These are phyloP conservation scores for Physocephala rufipes DNA, from an alignment of 2,888 invertebrate genomes.

Conservation along the genomic window DNA sequence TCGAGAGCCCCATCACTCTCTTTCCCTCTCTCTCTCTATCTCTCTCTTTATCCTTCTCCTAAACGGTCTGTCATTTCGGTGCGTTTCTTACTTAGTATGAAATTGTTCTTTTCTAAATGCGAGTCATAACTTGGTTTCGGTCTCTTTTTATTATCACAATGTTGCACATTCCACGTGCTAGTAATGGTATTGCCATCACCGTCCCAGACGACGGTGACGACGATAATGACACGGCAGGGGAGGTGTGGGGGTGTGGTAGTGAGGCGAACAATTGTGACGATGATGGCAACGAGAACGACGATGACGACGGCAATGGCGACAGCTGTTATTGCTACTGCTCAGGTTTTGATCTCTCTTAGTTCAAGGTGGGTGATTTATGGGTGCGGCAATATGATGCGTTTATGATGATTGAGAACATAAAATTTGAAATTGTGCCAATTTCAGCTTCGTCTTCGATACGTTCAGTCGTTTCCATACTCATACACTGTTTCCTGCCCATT, in stretches of 20 bases:
- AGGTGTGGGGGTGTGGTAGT: background rate
- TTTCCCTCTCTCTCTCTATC: too few relatives aligned
- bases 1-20: too few relatives aligned
- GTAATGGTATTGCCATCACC: background rate
- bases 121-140: background rate
- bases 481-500: too few relatives aligned
- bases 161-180: slow-evolving; percentile 10
- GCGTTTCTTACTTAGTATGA: background rate
- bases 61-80: too few relatives aligned
- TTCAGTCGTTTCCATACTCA: background rate
- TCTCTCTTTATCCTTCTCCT: too few relatives aligned
- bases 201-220: too few relatives aligned
- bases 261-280: background rate
- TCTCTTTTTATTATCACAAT: background rate
- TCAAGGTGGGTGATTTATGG: slow-evolving; percentile 17
- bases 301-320: too few relatives aligned
- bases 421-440: background rate
- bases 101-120: too few relatives aligned
- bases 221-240: background rate
- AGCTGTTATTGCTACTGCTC: background rate
- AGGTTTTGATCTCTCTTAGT: slow-evolving; percentile 5
- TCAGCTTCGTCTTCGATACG: background rate
- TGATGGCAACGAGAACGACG: background rate
- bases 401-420: slow-evolving; percentile 29
- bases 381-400: slow-evolving; percentile 27